Evolutionary conservation across 2,113 vertebrate genomes (phyloP), one percentile per base, ranked within the genome.

Genomic region (Fregetta grallaria): DNA sequence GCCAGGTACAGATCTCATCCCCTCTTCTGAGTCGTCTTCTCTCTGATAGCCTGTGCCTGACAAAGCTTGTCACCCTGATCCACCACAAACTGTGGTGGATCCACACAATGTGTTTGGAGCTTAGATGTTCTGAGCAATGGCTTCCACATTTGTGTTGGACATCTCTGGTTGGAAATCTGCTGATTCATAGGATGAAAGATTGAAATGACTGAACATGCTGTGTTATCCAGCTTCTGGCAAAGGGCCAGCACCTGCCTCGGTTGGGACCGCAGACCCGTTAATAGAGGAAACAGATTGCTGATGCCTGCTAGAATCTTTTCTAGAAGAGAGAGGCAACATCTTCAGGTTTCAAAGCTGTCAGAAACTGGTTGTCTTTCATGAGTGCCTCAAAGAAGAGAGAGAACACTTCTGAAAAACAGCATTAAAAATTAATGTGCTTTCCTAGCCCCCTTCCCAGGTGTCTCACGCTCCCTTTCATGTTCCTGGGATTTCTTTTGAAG

Each of bases 401-500:
- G 81, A 94, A 50, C n/a, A 16, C 49, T 94, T 91, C 49, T 93
- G 56, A 85, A 93, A 96, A 97, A 89, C 90, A 88, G 45, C 53
- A 96, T 96, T 96, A 98, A 98, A 97, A 97, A 95, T 96, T 94
- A 78, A 97, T 3, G 3, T 87, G 44, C 25, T 72, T 79, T 79
- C 91, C 79, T 89, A 94, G 66, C 85, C 78, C 75, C 71, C 86
- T 75, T 92, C 42, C 42, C 36, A 93, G 80, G 89, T 96, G 90
- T 97, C 92, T 95, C 53, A 30, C 15, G 13, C 63, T 89, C 50
- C 47, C 65, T 97, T 97, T 97, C 82, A 95, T 94, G 92, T 96
- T 86, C 16, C 75, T 91, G 85, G 62, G 93, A 96, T 92, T 94
- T 94, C 94, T 96, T 97, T 93, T 96, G 95, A 97, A 95, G 67